Evolutionary conservation across 2,113 vertebrate species (phyloP).

Genomic region (Crypturellus undulatus): DNA sequence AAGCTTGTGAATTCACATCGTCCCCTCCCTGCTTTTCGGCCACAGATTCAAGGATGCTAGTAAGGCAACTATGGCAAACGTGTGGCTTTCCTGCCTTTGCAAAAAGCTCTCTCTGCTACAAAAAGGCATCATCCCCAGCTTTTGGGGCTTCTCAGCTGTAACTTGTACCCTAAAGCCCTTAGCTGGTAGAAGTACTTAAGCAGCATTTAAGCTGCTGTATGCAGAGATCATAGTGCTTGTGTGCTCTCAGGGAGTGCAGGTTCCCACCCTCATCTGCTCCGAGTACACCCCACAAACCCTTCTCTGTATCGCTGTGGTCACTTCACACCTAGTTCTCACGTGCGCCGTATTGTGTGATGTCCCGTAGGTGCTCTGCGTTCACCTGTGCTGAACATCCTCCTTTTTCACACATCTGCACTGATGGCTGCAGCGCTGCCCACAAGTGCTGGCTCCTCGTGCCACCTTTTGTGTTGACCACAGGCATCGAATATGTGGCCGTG

Average conservation of each 20-base stretch:
- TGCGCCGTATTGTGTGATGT: fast-evolving
- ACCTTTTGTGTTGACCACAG: neutral
- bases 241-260: fast-evolving
- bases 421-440: neutral
- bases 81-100: neutral
- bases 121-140: neutral
- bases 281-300: neutral
- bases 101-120: neutral
- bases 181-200: neutral
- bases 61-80: neutral
- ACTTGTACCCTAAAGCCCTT: neutral
- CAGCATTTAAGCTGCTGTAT: neutral
- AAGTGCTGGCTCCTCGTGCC: neutral
- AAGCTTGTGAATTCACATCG: neutral
- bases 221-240: neutral
- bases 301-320: neutral
- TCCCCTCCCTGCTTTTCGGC: neutral
- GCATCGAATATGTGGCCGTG: fast-evolving
- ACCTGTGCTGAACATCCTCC: neutral
- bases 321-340: neutral
- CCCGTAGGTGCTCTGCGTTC: neutral
- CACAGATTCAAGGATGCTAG: neutral
- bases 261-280: neutral
- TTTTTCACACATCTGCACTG: neutral
- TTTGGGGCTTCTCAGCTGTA: neutral